Percentiles rank a stretch among this genome's conserved stretches.
phyloP scores from a whole-genome alignment of 2,113 vertebrate genomes.

The Marcusenius ussheri region DNA sequence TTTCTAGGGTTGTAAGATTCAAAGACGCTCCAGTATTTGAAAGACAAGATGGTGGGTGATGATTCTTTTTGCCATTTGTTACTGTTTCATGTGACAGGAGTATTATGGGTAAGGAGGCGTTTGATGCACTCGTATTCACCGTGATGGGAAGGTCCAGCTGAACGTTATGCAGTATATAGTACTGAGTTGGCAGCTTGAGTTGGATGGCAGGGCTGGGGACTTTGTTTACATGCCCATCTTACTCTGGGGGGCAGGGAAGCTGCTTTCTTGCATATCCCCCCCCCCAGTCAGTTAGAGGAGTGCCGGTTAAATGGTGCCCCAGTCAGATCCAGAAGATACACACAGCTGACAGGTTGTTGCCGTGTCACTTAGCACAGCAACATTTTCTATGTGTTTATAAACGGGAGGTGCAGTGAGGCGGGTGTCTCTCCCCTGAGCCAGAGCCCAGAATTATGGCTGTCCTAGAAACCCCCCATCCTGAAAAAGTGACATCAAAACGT shows the following conservation, averaged over 20 bases:
- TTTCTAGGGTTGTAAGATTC: constrained; percentile 16
- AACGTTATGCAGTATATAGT: constrained; percentile 49
- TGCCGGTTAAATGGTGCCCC: constrained; percentile 16
- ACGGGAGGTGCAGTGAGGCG: constrained; percentile 32
- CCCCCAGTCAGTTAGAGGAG: constrained; percentile 24
- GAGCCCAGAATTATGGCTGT: not conserved
- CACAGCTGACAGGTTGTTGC: constrained; percentile 25
- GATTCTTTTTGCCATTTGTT: constrained; percentile 27
- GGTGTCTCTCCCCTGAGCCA: constrained; percentile 12
- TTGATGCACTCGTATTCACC: constrained; percentile 21
- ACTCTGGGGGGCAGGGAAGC: constrained; percentile 4
- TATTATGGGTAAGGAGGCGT: constrained; percentile 19
- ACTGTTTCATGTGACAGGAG: constrained; percentile 22
- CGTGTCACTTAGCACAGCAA: constrained; percentile 28
- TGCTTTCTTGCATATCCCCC: not conserved
- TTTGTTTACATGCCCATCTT: constrained; percentile 42
- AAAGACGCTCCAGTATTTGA: constrained; percentile 19
- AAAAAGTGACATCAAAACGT: not conserved
- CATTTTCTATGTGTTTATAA: constrained; percentile 28
- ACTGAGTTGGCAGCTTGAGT: constrained; percentile 33
- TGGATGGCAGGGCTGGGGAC: constrained; percentile 27
- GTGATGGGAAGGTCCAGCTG: constrained; percentile 30
- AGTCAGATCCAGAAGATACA: constrained; percentile 8
- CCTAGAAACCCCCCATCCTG: not conserved
- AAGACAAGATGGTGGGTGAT: constrained; percentile 20